A percentile compares a stretch with the other conserved stretches of the same genome.
Evolutionary conservation across 2,113 vertebrate genomes (phyloP).

Genomic region (Cranoglanis bouderius): DNA sequence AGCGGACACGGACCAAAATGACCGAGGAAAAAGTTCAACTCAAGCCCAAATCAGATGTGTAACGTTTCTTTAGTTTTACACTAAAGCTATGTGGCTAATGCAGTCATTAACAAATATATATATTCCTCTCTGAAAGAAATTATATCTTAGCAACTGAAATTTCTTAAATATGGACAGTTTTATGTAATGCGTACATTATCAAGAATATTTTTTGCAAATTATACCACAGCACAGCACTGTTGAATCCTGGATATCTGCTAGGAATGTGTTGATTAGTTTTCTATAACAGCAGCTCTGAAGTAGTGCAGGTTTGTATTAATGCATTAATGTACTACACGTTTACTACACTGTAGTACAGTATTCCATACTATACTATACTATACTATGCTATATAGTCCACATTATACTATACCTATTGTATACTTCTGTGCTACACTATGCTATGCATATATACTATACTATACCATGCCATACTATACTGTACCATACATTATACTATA

Average conservation of each 20-base stretch:
- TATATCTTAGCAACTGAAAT: not conserved
- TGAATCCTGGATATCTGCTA: not conserved
- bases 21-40: too few relatives aligned
- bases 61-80: not conserved
- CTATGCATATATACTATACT: too few relatives aligned
- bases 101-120: not conserved
- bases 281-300: not conserved
- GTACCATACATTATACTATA: too few relatives aligned
- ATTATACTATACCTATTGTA: too few relatives aligned
- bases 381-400: too few relatives aligned
- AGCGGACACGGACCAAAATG: not conserved
- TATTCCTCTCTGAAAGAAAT: not conserved
- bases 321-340: too few relatives aligned
- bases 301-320: not conserved
- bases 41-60: too few relatives aligned
- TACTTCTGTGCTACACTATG: too few relatives aligned
- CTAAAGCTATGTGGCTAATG: not conserved
- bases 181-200: not conserved
- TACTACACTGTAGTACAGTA: too few relatives aligned
- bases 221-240: not conserved
- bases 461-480: too few relatives aligned
- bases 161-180: not conserved
- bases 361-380: too few relatives aligned
- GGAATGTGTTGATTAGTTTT: not conserved
- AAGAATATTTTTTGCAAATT: not conserved